phyloP scores from a whole-genome alignment of 23 tunicate species.

The Diplosoma virens region DNA sequence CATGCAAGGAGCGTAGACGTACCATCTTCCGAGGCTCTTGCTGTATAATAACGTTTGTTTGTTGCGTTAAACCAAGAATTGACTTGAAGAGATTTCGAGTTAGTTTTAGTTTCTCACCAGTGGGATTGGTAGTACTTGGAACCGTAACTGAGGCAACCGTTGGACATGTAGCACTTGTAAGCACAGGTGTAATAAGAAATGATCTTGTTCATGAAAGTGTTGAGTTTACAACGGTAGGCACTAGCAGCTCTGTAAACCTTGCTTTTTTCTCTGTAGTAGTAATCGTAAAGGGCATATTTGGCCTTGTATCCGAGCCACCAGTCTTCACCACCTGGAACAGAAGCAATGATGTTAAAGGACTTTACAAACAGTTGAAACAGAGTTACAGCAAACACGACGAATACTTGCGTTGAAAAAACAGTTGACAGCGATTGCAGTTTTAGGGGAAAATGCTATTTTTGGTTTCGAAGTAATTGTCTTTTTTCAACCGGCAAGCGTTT shows the following conservation, averaged over 20 bases:
- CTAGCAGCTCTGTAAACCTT: constrained; percentile 1
- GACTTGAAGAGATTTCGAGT: neutral
- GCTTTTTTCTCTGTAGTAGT: constrained; percentile 3
- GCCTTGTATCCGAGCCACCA: constrained; percentile 26
- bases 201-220: constrained; percentile 11
- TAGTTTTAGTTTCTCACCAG: constrained; percentile 24
- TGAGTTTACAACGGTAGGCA: constrained; percentile 17
- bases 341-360: neutral
- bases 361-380: no score
- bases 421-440: no score
- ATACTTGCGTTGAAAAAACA: no score
- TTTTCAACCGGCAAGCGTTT: no score
- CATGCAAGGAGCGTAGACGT: constrained; percentile 12
- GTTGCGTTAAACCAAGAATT: neutral
- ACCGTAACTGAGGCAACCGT: constrained; percentile 28
- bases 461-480: no score
- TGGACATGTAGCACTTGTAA: constrained; percentile 35
- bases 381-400: no score
- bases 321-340: no score
- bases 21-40: constrained; percentile 40
- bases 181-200: constrained; percentile 36
- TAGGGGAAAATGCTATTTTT: no score
- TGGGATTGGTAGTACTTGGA: constrained; percentile 8
- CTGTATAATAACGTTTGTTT: neutral
- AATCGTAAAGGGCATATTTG: neutral